Percentiles rank a stretch among this genome's conserved stretches.
Conservation (phyloP, 1,140 invertebrate species). For the Macrosteles quadrilineatus region DNA sequence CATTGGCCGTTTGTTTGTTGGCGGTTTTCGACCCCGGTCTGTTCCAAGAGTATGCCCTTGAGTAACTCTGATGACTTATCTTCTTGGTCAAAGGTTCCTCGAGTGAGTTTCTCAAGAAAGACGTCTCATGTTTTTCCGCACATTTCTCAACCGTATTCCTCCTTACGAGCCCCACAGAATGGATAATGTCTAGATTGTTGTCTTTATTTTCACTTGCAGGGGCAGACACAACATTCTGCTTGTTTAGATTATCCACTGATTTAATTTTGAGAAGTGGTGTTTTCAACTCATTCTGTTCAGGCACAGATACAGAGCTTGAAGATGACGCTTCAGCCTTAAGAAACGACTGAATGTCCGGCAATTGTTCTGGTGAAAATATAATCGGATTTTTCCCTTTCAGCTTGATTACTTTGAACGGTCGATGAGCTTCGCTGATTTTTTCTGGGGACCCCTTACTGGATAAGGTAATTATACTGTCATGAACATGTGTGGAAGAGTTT, state of each 20-base stretch:
- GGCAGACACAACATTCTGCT: neutral
- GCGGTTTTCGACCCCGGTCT: neutral
- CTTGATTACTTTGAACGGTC: conserved; percentile 4
- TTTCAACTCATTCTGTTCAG: neutral
- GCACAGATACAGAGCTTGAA: too few species aligned
- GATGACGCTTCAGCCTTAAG: neutral
- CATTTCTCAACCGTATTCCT: neutral
- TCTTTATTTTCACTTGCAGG: neutral
- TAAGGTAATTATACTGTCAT: neutral
- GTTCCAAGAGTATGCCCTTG: conserved; percentile 15
- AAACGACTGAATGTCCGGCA: neutral
- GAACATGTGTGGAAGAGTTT: neutral
- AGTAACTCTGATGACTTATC: conserved; percentile 16
- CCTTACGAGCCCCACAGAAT: conserved; percentile 13
- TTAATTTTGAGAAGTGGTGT: neutral
- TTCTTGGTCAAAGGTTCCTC: neutral
- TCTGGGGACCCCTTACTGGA: too few species aligned
- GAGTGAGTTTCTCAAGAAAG: too few species aligned
- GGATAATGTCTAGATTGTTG: conserved; percentile 13
- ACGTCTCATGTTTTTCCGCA: too few species aligned
- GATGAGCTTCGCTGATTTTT: too few species aligned
- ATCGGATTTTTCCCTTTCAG: conserved; percentile 12
- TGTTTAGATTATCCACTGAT: conserved; percentile 15
- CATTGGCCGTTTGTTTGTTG: neutral
- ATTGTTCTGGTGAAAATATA: conserved; percentile 12